Percentiles rank a stretch among this genome's conserved stretches.
Conservation (phyloP, 2,113 vertebrate species). For the Promerops cafer region DNA sequence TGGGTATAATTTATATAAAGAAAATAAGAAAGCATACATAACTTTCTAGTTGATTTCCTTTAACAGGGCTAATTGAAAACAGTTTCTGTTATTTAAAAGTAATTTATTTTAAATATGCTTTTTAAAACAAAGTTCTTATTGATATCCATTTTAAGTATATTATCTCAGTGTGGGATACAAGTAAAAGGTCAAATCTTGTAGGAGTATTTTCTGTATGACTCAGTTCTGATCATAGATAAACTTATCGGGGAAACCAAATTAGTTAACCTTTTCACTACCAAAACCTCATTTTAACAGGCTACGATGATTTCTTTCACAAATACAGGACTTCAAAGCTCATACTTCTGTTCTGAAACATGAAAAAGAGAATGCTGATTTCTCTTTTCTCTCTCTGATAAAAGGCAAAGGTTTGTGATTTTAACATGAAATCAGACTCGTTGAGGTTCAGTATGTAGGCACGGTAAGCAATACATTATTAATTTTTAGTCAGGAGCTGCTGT, state of each 20-base stretch:
- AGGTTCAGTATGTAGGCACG: background rate
- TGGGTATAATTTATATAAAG: constrained; percentile 69
- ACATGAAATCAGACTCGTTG: background rate
- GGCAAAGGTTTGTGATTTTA: background rate
- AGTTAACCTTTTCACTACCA: constrained; percentile 67
- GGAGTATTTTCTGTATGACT: constrained; percentile 78
- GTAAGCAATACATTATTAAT: background rate
- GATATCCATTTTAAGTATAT: constrained; percentile 71
- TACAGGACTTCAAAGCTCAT: constrained; percentile 11
- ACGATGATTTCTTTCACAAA: background rate
- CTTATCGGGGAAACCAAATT: constrained; percentile 73
- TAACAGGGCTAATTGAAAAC: constrained; percentile 72
- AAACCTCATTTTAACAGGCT: constrained; percentile 38
- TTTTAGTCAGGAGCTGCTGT: background rate
- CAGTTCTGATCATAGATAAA: constrained; percentile 75
- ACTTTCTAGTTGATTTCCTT: constrained; percentile 64
- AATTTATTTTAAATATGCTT: constrained; percentile 72
- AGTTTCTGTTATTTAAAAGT: constrained; percentile 74
- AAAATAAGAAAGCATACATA: constrained; percentile 67
- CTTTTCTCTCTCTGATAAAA: background rate
- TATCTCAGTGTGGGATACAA: constrained; percentile 75
- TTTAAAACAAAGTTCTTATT: constrained; percentile 73
- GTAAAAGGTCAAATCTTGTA: constrained; percentile 78
- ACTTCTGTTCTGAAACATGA: constrained; percentile 17
- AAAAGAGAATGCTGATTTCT: constrained; percentile 3